These are phyloP conservation scores for Apteryx mantelli DNA, from an alignment of 2,113 vertebrate species.

Conservation along the genomic window DNA sequence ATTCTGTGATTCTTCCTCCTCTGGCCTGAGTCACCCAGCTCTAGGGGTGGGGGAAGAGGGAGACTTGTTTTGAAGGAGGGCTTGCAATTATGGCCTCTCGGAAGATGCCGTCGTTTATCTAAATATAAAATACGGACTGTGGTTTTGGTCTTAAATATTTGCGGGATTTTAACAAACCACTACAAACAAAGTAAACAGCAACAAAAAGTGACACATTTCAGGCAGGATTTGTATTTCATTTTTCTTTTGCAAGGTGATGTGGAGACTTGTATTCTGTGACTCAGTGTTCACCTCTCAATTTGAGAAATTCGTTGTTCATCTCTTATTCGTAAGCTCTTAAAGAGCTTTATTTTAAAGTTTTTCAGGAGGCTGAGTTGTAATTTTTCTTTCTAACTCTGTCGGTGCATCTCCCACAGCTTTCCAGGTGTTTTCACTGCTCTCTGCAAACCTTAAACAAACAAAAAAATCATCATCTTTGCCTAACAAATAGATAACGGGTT, in stretches of 20 bases:
- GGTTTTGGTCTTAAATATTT: constrained; percentile 61
- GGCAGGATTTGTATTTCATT: neutral
- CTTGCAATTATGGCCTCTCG: neutral
- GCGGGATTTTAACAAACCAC: constrained; percentile 55
- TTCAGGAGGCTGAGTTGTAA: neutral
- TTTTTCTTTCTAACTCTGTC: constrained; percentile 14
- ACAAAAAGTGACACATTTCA: constrained; percentile 35
- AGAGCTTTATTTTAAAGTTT: neutral
- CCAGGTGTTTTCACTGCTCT: neutral
- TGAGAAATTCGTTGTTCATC: neutral
- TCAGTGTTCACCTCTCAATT: neutral
- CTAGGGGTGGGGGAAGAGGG: neutral
- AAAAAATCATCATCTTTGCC: neutral
- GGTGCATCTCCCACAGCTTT: neutral
- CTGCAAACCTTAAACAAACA: neutral
- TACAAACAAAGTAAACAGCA: constrained; percentile 50
- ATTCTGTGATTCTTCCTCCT: constrained; percentile 40
- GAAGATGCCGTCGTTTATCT: neutral
- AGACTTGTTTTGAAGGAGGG: constrained; percentile 24
- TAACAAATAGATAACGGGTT: neutral
- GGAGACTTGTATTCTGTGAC: neutral
- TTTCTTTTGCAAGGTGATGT: neutral
- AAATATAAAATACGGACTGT: constrained; percentile 26
- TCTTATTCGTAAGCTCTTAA: neutral
- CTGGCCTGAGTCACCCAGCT: constrained; percentile 50